Base-by-base conservation (phyloP, 2,888 invertebrate species). In the Morpho helenor region DNA sequence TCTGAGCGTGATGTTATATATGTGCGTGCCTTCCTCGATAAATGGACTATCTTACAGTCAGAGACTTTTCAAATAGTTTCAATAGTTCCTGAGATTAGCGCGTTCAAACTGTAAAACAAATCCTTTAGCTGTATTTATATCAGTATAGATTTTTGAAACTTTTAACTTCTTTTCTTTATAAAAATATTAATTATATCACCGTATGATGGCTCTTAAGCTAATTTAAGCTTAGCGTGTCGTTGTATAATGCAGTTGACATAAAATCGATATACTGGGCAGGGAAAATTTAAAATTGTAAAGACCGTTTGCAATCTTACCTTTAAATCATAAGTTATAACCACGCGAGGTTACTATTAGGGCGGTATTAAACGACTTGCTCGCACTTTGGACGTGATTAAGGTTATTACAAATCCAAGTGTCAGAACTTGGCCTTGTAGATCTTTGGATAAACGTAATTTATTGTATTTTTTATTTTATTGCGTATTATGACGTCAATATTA, bases 371-470 rank as follows among this genome's bases (percentile, higher is more conserved):
- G 55, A 55, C 55, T 54, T 54, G 54, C 54, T 54, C 54, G 54
- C 55, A 49, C 55, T 49, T 49, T 44, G 49, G 43, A 49, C 44
- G 55, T 49, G 49, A 55, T 55, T 55, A 55, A 39, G 49, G 55
- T 55, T 49, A 55, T 55, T 55, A 55, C 49, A 55, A 55, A 44
- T 55, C 31, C 49, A 44, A 55, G 55, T 55, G 55, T 49, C 55
- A 55, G 44, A 50, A 53, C 59, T 62, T 57, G 59, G 52, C 62
- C 62, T 61, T 61, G 62, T 63, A 62, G 64, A 64, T 62, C 57
- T 54, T n/a, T 47, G 46, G 64, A 66, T 62, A 61, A 58, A 59
- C 47, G 61, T 64, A 62, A 66, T 66, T 66, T 66, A 62, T 66
- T 64, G 54, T 54, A 54, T 48, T 55, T 31, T 43, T 2, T 53